phyloP scores from a whole-genome alignment of 2,888 invertebrate genomes.

The Melipona bicolor region DNA sequence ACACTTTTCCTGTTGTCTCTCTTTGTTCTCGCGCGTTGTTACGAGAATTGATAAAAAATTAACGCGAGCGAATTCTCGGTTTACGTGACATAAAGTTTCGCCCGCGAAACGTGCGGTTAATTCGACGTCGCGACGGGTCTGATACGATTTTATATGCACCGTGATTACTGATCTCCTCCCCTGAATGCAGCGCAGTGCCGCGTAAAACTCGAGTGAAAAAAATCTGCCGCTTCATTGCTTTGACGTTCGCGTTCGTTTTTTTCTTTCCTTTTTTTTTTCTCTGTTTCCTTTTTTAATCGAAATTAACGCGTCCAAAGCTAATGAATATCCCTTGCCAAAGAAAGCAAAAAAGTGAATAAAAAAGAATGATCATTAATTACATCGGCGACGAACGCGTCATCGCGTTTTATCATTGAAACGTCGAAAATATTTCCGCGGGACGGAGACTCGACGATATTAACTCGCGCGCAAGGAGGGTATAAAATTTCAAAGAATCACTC shows the following conservation, averaged over 20 bases:
- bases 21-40: background rate
- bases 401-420: background rate
- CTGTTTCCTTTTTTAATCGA: background rate
- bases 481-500: slow-evolving; percentile 18
- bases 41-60: slow-evolving; percentile 9
- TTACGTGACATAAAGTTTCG: background rate
- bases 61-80: slow-evolving; percentile 15
- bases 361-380: background rate
- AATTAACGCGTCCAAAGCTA: background rate
- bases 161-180: background rate
- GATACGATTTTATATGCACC: background rate
- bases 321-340: background rate
- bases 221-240: background rate
- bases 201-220: slow-evolving; percentile 7
- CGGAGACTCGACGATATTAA: background rate
- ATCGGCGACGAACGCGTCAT: background rate
- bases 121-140: slow-evolving; percentile 13
- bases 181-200: background rate
- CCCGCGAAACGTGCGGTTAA: background rate
- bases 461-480: background rate
- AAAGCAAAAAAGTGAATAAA: background rate
- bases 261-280: background rate
- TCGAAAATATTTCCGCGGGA: slow-evolving; percentile 2
- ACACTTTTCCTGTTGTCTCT: background rate
- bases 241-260: no score